Percentiles rank a stretch among this genome's conserved stretches.
Evolutionary conservation across 2,888 invertebrate species (phyloP).

Genomic region (Tetragonula carbonaria): DNA sequence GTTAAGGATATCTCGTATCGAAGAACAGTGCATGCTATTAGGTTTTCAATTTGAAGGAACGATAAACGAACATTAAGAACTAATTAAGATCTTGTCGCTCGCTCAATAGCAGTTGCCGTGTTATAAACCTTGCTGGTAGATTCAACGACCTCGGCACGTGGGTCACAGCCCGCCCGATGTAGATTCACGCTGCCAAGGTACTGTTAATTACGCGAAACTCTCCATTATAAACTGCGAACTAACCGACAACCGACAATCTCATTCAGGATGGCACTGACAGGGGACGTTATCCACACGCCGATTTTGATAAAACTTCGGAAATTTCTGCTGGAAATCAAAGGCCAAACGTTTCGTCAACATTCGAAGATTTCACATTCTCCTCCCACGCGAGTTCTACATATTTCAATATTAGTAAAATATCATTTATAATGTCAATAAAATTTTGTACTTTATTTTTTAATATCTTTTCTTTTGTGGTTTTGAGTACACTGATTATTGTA

Average conservation of each 20-base stretch:
- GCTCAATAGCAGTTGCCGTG: not conserved
- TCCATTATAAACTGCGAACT: not conserved
- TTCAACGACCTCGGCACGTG: not conserved
- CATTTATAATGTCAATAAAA: no score
- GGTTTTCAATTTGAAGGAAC: not conserved
- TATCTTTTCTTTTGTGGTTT: not conserved
- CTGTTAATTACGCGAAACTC: not conserved
- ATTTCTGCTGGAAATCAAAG: no score
- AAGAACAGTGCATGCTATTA: not conserved
- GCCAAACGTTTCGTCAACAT: no score
- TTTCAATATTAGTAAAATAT: no score
- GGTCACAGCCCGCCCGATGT: not conserved
- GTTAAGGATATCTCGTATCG: not conserved
- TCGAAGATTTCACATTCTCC: no score
- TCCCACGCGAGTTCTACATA: no score
- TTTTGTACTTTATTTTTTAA: no score
- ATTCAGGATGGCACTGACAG: not conserved
- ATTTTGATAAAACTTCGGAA: not conserved
- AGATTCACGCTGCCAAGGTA: not conserved
- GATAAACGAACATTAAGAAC: not conserved
- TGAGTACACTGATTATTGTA: not conserved
- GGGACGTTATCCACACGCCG: not conserved
- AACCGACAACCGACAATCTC: not conserved
- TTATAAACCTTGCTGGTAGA: not conserved
- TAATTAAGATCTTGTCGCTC: not conserved